These are phyloP conservation scores for Chamaea fasciata DNA, from an alignment of 2,113 vertebrate species.

Conservation along the genomic window DNA sequence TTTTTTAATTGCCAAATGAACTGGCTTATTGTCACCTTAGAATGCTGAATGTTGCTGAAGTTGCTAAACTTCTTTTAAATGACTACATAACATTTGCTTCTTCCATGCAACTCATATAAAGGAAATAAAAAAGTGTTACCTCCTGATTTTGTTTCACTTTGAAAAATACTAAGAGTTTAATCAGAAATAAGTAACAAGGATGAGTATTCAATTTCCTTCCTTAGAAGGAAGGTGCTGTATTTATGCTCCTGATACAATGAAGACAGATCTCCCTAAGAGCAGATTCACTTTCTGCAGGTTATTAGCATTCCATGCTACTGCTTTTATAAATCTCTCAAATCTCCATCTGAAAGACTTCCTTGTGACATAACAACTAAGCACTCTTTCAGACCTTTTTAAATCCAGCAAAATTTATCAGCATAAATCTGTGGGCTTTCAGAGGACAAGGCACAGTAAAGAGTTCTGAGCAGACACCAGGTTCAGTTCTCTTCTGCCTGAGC, in stretches of 20 bases:
- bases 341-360: background rate
- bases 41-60: accelerated
- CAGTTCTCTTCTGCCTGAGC: background rate
- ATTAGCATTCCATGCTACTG: background rate
- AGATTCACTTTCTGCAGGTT: background rate
- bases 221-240: background rate
- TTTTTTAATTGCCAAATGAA: background rate
- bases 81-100: background rate
- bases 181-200: background rate
- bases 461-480: background rate
- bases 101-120: background rate
- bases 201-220: background rate
- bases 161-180: background rate
- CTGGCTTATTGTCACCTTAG: background rate
- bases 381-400: background rate
- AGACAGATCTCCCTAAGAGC: background rate
- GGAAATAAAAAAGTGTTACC: background rate
- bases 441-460: background rate
- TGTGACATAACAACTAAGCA: background rate
- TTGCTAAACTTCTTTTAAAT: background rate
- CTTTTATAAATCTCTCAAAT: background rate
- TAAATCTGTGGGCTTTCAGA: background rate
- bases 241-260: background rate
- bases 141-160: background rate
- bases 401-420: background rate